Base-by-base conservation (phyloP, 2,797 vertebrate species). In the Ciconia nigra region DNA sequence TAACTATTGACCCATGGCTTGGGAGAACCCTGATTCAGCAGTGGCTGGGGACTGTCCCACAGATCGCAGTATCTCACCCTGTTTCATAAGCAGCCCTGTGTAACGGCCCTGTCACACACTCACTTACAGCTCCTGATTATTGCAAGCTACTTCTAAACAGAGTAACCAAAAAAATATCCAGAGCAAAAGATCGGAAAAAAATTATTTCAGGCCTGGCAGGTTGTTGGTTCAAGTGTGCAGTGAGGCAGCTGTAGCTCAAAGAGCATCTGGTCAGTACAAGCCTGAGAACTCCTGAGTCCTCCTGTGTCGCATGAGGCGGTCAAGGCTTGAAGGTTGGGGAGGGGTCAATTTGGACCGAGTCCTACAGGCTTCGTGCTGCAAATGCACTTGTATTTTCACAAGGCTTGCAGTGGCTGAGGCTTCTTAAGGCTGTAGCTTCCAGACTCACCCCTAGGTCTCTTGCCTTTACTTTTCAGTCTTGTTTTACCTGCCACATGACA, bases 261-360 rank as follows among this genome's bases (percentile, higher is more conserved):
- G n/a, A 70, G 52, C 62, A 52, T 7, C 39, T 42, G 57, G 31
- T 29, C 58, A 19, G 28, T 6, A 35, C 18, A 33, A 47, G 35
- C n/a, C 10, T 20, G 41, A 49, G 52, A 29, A 11, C 24, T 24
- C 35, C 51, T 13, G 58, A 2, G 0, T 29, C 69, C 51, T 63
- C 44, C 28, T 4, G n/a, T 2, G 35, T 6, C 5, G 1, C 28
- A 4, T 4, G 9, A 42, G 19, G 39, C 1, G 5, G 16, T 35
- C 15, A 15, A 10, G 46, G 35, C 44, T 20, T 25, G n/a, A 41
- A 46, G 39, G 46, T 0, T n/a, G 47, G 31, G 33, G 29, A 71
- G 28, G 26, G 15, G 7, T 35, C 13, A 3, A 3, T 21, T 16
- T 26, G 42, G 70, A 15, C 5, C 12, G 15, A 33, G 54, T 46